Percentiles rank a stretch among this genome's conserved stretches.
phyloP scores from a whole-genome alignment of 1,140 invertebrate genomes.

The Apis mellifera region Amel_HAv3.1 CM009931.2:2792501-2793000 shows the following conservation, averaged over 20 bases:
- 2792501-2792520: too few species aligned
- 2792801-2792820: conserved; percentile 29
- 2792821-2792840: neutral
- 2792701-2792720: neutral
- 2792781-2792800: neutral
- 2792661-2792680: too few species aligned
- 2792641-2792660: too few species aligned
- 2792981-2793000: conserved; percentile 35
- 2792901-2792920: conserved; percentile 20
- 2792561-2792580: too few species aligned
- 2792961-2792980: conserved; percentile 53
- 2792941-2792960: conserved; percentile 12
- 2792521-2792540: too few species aligned
- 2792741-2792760: neutral
- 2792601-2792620: too few species aligned
- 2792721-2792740: neutral
- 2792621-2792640: too few species aligned
- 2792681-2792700: neutral
- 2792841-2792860: neutral
- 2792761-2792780: neutral
- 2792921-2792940: conserved; percentile 38
- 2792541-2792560: too few species aligned
- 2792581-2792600: too few species aligned
- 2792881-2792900: neutral
- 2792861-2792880: conserved; percentile 19